phyloP scores from a whole-genome alignment of 2,797 vertebrate species.

The Chaunax sp. region DNA sequence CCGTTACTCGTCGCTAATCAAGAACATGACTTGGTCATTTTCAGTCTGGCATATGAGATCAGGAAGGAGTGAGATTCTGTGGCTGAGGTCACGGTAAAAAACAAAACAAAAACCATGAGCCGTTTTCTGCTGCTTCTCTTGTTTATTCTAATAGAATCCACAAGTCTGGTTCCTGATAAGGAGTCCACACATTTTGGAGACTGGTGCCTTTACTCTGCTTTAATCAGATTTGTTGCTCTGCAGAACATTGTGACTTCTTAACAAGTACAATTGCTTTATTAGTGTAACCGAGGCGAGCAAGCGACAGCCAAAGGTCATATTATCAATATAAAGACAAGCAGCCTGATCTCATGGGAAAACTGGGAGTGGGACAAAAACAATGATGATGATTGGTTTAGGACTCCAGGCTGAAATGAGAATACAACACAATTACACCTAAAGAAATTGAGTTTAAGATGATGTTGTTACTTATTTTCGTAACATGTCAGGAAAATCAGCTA shows the following conservation, averaged over 20 bases:
- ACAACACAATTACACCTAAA: too few species aligned
- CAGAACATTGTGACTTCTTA: slow-evolving; percentile 82
- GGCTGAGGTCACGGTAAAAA: slow-evolving; percentile 23
- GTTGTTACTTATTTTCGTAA: too few species aligned
- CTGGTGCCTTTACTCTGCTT: slow-evolving; percentile 66
- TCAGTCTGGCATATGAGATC: slow-evolving; percentile 59
- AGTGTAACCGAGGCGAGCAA: slow-evolving; percentile 58
- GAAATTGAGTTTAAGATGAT: not conserved
- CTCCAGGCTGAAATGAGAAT: too few species aligned
- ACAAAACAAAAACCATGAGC: slow-evolving; percentile 33
- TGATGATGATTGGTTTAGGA: slow-evolving; percentile 1
- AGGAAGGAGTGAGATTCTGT: slow-evolving; percentile 42
- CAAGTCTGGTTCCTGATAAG: slow-evolving; percentile 69
- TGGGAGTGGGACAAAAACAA: not conserved
- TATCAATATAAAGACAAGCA: slow-evolving; percentile 45
- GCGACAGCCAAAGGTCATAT: slow-evolving; percentile 68
- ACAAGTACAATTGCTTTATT: slow-evolving; percentile 79
- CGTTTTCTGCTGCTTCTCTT: slow-evolving; percentile 54
- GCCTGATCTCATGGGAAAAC: slow-evolving; percentile 49
- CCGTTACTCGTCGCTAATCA: slow-evolving; percentile 66
- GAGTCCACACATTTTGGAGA: slow-evolving; percentile 74
- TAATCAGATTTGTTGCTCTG: slow-evolving; percentile 76
- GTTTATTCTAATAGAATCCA: slow-evolving; percentile 67
- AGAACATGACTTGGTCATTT: slow-evolving; percentile 65
- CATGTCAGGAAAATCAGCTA: not conserved